These are phyloP conservation scores for Zeus faber DNA, from an alignment of 2,113 vertebrate species.

Conservation along the genomic window DNA sequence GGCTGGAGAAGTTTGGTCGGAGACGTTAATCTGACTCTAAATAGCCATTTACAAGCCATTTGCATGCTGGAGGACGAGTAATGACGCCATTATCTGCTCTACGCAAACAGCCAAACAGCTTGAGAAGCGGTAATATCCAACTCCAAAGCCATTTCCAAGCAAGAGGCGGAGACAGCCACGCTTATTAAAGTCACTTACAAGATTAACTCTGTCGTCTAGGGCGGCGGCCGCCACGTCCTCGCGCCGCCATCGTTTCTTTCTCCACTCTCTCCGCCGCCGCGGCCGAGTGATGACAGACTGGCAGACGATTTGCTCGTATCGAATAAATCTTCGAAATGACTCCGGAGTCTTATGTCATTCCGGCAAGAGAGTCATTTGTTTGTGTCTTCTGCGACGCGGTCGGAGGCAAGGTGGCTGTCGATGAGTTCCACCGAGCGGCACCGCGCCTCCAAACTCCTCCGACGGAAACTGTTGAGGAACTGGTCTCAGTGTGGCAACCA, in stretches of 20 bases:
- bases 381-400: too few species aligned
- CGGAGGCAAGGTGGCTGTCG: too few species aligned
- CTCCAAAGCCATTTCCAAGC: slow-evolving; percentile 58
- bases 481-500: too few species aligned
- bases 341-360: too few species aligned
- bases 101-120: slow-evolving; percentile 52
- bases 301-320: too few species aligned
- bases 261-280: background rate
- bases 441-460: too few species aligned
- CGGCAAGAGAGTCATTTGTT: too few species aligned
- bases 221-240: slow-evolving; percentile 19
- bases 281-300: slow-evolving; percentile 57
- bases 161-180: slow-evolving; percentile 32
- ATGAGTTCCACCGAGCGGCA: too few species aligned
- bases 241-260: slow-evolving; percentile 47
- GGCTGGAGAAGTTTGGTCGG: slow-evolving; percentile 40
- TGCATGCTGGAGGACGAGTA: slow-evolving; percentile 52
- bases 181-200: slow-evolving; percentile 50
- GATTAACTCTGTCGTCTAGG: slow-evolving; percentile 37
- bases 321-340: too few species aligned
- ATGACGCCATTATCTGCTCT: slow-evolving; percentile 56
- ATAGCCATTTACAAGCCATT: slow-evolving; percentile 58
- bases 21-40: slow-evolving; percentile 59
- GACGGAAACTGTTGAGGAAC: too few species aligned
- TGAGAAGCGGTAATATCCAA: slow-evolving; percentile 59